Conservation (phyloP, 1,140 invertebrate species). For the Cyclina sinensis region DNA sequence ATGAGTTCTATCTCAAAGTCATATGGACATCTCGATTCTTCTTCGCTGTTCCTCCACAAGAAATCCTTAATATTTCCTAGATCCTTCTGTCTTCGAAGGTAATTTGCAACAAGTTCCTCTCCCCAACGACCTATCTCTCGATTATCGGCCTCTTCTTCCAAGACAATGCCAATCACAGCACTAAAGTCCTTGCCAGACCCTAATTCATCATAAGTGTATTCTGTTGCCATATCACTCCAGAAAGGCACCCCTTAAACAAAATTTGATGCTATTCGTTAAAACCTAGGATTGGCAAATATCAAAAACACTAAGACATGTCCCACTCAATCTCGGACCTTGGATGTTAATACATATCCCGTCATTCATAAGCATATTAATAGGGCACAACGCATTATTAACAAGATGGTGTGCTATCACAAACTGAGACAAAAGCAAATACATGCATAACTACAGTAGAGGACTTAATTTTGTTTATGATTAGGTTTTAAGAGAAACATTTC, state of each 20-base stretch:
- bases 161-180: conserved; percentile 47
- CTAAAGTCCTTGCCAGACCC: conserved; percentile 60
- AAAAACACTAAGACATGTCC: background rate
- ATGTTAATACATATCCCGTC: no score
- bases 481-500: no score
- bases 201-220: conserved; percentile 78
- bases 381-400: no score
- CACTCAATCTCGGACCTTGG: no score
- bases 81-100: conserved; percentile 76
- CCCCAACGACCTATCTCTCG: conserved; percentile 80
- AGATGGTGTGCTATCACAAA: no score
- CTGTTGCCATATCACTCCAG: conserved; percentile 75
- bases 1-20: conserved; percentile 79
- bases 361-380: no score
- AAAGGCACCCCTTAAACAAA: conserved; percentile 75
- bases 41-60: conserved; percentile 76
- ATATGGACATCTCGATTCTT: conserved; percentile 78
- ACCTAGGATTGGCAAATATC: background rate
- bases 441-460: no score
- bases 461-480: no score
- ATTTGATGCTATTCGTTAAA: background rate
- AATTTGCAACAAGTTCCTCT: conserved; percentile 80
- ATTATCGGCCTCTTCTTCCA: conserved; percentile 26
- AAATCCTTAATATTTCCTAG: conserved; percentile 69
- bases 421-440: no score